Evolutionary conservation across 2,888 invertebrate genomes (phyloP).

Genomic region (Cepaea hortensis): DNA sequence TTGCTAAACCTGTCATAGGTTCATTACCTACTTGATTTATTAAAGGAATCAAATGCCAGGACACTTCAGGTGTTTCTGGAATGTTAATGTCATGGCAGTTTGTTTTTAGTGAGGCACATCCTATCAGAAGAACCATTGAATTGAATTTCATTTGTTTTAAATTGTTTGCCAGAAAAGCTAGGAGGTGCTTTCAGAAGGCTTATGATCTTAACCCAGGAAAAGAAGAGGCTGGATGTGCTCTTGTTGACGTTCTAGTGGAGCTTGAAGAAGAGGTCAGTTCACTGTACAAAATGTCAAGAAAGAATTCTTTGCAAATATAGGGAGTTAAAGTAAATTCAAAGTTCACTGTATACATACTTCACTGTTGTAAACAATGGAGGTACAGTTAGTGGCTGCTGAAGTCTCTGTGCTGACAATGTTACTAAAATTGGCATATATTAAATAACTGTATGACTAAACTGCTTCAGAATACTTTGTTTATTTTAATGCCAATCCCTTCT

Average conservation of each 20-base stretch:
- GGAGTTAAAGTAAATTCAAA: not conserved
- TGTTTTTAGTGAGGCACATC: too few species aligned
- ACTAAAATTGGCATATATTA: not conserved
- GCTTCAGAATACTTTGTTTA: too few species aligned
- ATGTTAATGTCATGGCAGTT: too few species aligned
- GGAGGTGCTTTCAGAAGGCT: slow-evolving; percentile 90
- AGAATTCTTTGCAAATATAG: not conserved
- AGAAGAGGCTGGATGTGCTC: slow-evolving; percentile 83
- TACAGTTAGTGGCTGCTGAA: too few species aligned
- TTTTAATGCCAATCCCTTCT: too few species aligned
- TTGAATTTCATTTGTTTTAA: not conserved
- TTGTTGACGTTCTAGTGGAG: slow-evolving; percentile 86
- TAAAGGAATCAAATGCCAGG: too few species aligned
- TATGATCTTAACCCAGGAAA: slow-evolving; percentile 84
- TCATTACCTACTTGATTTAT: too few species aligned
- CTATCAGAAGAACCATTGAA: too few species aligned
- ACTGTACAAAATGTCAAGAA: not conserved
- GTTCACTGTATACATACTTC: not conserved
- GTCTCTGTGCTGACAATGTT: too few species aligned
- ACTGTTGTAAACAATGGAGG: not conserved
- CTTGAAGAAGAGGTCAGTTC: slow-evolving; percentile 81
- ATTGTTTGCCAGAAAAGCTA: slow-evolving; percentile 80
- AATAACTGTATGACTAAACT: too few species aligned
- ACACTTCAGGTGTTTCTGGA: too few species aligned
- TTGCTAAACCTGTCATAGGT: too few species aligned